Evolutionary conservation across 2,888 invertebrate species (phyloP), one percentile per base, ranked within the genome.

Genomic region (Gymnocheta viridis): DNA sequence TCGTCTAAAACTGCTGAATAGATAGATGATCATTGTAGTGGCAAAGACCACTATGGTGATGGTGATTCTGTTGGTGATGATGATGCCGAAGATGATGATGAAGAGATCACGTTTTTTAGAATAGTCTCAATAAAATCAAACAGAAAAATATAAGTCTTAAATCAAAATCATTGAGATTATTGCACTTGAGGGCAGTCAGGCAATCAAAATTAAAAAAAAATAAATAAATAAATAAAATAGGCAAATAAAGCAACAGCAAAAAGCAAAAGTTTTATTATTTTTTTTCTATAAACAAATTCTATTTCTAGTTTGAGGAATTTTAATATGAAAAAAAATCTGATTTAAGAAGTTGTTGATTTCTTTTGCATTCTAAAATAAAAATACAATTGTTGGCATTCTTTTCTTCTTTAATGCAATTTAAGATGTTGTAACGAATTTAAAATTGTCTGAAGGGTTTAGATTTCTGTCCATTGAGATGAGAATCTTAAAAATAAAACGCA

Each of bases 21-120:
- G n/a, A 54, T 32, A 64, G n/a, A 19, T 56, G 47, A 77, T 58
- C 47, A 32, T 64, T 54, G 51, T 17, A 41, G 17, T 27, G 44
- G 35, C 19, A 35, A 47, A 69, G 14, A 14, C 29, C n/a, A n/a
- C n/a, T n/a, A n/a, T n/a, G n/a, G n/a, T n/a, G n/a, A n/a, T n/a
- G n/a, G n/a, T n/a, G n/a, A n/a, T n/a, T n/a, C n/a, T n/a, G n/a
- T n/a, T n/a, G n/a, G n/a, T n/a, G n/a, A n/a, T 54, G 27, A 27
- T 27, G 22, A 17, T 24, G 47, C 6, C 4, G 62, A 24, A 44
- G 38, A 17, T 72, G 41, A 41, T 54, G 74, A 83, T 76, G 74
- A 79, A 77, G 83, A 80, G 74, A 84, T 84, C 83, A 84, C 83
- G 83, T 84, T 84, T 84, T n/a, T 84, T 60, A 79, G 58, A 80